These are phyloP conservation scores for Meta bourneti DNA, from an alignment of 2,888 invertebrate genomes.

Conservation along the genomic window DNA sequence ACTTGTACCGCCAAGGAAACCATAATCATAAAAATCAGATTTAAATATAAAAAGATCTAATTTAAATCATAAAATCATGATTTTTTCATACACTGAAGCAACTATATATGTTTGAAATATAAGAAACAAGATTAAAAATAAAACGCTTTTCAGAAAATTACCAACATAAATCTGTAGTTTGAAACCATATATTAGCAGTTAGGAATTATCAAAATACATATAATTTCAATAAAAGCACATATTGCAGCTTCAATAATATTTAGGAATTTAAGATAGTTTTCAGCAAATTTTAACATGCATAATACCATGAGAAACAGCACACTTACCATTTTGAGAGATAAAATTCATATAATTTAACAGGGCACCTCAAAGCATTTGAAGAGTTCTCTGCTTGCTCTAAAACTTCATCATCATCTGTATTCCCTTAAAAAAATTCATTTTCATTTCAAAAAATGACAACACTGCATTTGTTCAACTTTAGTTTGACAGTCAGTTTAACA, in stretches of 20 bases:
- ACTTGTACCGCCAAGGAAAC: no score
- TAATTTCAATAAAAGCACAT: not conserved
- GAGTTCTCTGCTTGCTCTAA: constrained; percentile 88
- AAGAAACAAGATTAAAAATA: not conserved
- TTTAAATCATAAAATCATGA: no score
- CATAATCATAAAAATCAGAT: no score
- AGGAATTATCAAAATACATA: no score
- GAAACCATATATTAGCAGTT: no score
- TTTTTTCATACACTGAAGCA: no score
- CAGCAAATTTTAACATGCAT: not conserved
- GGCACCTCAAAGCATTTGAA: constrained; percentile 94
- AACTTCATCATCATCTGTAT: constrained; percentile 1
- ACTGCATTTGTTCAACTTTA: not conserved
- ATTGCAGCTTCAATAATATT: not conserved
- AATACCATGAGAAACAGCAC: not conserved
- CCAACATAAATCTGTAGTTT: not conserved
- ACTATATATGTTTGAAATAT: not conserved
- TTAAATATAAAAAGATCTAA: no score
- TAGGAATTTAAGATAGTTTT: not conserved
- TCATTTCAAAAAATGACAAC: not conserved
- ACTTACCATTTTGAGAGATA: constrained; percentile 96
- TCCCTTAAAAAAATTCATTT: not conserved
- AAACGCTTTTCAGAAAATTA: not conserved
- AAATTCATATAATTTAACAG: constrained; percentile 97
- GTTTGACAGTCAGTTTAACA: not conserved